A percentile compares a stretch with the other conserved stretches of the same genome.
Conservation (phyloP, 1,140 invertebrate species). For the Tetragonula clypearis region DNA sequence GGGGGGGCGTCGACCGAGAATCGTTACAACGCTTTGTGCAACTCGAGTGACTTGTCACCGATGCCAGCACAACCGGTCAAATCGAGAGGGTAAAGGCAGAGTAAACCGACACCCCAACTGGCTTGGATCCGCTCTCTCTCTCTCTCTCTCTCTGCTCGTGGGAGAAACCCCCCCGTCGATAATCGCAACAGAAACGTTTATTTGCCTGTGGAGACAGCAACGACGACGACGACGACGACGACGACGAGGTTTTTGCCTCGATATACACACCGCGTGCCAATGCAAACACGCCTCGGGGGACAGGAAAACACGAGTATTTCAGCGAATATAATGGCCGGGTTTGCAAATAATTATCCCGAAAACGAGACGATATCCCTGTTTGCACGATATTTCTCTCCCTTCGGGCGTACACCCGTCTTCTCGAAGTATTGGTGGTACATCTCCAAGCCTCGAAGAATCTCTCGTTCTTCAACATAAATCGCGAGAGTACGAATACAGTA, state of each 20-base stretch:
- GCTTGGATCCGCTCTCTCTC: too few species aligned
- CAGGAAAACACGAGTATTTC: slow-evolving; percentile 24
- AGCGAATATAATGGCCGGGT: slow-evolving; percentile 12
- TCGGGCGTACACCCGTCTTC: background rate
- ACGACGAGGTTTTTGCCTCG: background rate
- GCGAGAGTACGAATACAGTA: too few species aligned
- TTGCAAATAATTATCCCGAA: slow-evolving; percentile 47
- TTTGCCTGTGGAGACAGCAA: slow-evolving; percentile 11
- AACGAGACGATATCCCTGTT: background rate
- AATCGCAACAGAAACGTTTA: slow-evolving; percentile 32
- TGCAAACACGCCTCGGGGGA: slow-evolving; percentile 15
- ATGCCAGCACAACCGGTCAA: background rate
- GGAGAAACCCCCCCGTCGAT: background rate
- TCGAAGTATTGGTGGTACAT: background rate
- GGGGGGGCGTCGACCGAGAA: slow-evolving; percentile 8
- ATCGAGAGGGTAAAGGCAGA: slow-evolving; percentile 40
- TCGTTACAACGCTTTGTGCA: slow-evolving; percentile 55
- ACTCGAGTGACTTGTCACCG: slow-evolving; percentile 53
- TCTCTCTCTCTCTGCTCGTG: background rate
- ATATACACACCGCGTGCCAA: background rate
- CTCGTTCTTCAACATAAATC: background rate
- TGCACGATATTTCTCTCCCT: background rate
- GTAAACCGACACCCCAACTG: background rate
- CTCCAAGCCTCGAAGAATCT: background rate
- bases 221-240: too few species aligned